A percentile compares a stretch with the other conserved stretches of the same genome.
Conservation (phyloP, 2,113 vertebrate genomes). For the Bucco capensis region DNA sequence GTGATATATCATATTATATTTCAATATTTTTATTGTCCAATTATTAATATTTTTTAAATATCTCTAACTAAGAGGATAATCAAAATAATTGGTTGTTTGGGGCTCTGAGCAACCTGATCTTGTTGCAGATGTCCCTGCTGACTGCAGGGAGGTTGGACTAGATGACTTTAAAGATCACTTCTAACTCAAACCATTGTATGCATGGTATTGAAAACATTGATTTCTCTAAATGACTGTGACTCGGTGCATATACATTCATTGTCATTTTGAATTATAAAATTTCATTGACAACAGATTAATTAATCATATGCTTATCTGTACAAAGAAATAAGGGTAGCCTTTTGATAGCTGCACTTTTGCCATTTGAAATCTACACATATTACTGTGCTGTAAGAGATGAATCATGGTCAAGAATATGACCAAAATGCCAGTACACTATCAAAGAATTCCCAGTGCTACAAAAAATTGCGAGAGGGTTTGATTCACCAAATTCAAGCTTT, state of each 20-base stretch:
- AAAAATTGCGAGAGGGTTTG: neutral
- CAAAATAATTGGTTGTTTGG: neutral
- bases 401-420: neutral
- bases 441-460: neutral
- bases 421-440: neutral
- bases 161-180: too few species aligned
- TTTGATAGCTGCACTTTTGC: neutral
- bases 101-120: too few species aligned
- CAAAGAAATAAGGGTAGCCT: neutral
- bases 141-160: too few species aligned
- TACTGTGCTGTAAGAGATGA: neutral
- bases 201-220: neutral
- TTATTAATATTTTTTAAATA: neutral
- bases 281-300: neutral
- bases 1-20: neutral
- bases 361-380: neutral
- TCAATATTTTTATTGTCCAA: neutral
- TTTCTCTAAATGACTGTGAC: neutral
- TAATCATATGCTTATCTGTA: neutral
- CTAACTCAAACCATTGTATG: too few species aligned
- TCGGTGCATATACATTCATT: neutral
- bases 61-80: neutral
- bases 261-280: neutral
- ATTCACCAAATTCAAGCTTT: constrained; percentile 39
- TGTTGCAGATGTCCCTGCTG: too few species aligned